Evolutionary conservation across 2,113 vertebrate species (phyloP).

Genomic region (Melanostigma gelatinosum): DNA sequence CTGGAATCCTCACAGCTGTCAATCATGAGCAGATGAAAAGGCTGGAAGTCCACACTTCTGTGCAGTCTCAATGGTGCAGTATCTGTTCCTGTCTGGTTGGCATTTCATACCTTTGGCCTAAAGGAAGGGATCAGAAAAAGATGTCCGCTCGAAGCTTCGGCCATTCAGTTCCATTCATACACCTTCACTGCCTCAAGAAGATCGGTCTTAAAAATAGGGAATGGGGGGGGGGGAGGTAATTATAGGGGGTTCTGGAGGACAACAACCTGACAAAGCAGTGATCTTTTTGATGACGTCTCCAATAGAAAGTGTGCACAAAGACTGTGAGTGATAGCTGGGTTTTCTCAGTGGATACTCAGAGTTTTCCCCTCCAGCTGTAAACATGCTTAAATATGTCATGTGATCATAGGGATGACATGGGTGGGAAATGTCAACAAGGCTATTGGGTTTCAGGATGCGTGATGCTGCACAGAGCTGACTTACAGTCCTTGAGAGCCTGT

Average conservation of each 20-base stretch:
- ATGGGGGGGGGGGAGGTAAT: neutral
- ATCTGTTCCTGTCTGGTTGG: conserved; percentile 50
- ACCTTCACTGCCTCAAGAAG: conserved; percentile 19
- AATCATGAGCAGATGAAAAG: conserved; percentile 20
- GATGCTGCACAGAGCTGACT: conserved; percentile 41
- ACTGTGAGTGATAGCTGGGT: conserved; percentile 26
- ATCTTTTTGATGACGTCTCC: conserved; percentile 45
- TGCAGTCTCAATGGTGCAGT: conserved; percentile 18
- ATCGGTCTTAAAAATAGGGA: conserved; percentile 1
- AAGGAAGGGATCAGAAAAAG: conserved; percentile 21
- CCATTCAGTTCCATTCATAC: conserved; percentile 32
- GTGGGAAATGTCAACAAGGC: conserved; percentile 50
- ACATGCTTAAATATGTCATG: conserved; percentile 60
- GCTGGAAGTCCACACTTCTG: conserved; percentile 3
- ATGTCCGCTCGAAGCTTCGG: neutral
- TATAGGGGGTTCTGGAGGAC: conserved; percentile 26
- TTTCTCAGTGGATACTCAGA: conserved; percentile 40
- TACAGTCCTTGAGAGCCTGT: conserved; percentile 23
- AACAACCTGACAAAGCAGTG: conserved; percentile 34
- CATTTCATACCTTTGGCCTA: conserved; percentile 49
- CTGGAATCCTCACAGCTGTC: conserved; percentile 1
- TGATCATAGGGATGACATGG: conserved; percentile 46
- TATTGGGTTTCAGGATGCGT: conserved; percentile 54
- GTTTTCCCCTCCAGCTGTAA: conserved; percentile 59
- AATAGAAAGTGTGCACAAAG: conserved; percentile 36